These are phyloP conservation scores for Limenitis camilla DNA, from an alignment of 2,888 invertebrate species.

Conservation along the genomic window DNA sequence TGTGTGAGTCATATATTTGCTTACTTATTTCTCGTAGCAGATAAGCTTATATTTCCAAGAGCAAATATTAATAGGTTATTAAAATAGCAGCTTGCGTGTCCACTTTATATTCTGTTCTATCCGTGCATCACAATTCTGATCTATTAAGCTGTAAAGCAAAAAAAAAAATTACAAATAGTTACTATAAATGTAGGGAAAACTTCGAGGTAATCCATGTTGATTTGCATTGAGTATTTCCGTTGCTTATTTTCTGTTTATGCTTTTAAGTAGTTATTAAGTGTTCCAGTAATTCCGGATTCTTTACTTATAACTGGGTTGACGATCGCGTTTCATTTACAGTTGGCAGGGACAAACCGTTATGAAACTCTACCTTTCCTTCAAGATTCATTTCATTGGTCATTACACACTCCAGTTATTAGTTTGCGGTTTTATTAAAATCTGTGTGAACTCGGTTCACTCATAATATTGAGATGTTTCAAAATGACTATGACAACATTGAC, in stretches of 20 bases:
- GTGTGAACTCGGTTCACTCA: too few species aligned
- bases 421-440: conserved; percentile 1
- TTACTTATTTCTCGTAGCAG: conserved; percentile 11
- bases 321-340: conserved; percentile 20
- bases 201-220: neutral
- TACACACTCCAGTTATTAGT: conserved; percentile 7
- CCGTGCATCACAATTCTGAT: conserved; percentile 1
- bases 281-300: conserved; percentile 1
- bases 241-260: neutral
- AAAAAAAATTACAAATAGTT: too few species aligned
- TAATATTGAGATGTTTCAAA: too few species aligned
- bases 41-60: conserved; percentile 16
- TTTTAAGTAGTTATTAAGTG: neutral
- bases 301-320: conserved; percentile 19
- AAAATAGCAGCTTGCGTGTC: conserved; percentile 8
- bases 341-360: conserved; percentile 11
- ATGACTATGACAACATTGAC: too few species aligned
- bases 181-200: neutral
- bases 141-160: too few species aligned
- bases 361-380: conserved; percentile 10
- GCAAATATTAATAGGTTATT: conserved; percentile 12
- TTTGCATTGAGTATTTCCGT: neutral
- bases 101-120: conserved; percentile 8
- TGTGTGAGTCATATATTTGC: conserved; percentile 15
- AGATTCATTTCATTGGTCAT: conserved; percentile 12